phyloP scores from a whole-genome alignment of 2,113 vertebrate genomes.

The Daboia siamensis region DNA sequence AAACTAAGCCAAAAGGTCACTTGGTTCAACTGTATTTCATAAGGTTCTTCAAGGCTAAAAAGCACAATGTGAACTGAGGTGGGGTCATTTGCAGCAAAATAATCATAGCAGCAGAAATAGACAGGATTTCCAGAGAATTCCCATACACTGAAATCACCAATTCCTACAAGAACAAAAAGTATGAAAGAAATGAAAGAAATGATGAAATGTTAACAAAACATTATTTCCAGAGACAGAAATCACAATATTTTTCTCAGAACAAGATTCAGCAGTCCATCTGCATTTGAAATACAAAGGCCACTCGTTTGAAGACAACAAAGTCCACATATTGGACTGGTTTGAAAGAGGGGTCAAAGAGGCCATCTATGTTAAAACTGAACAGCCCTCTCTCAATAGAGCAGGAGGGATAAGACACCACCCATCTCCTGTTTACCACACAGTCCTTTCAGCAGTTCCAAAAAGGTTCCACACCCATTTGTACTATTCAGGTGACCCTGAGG shows the following conservation, averaged over 20 bases:
- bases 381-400: too few species aligned
- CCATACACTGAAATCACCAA: conserved; percentile 96
- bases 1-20: conserved; percentile 96
- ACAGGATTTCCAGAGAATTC: conserved; percentile 97
- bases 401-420: too few species aligned
- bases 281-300: too few species aligned
- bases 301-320: too few species aligned
- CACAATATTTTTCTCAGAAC: neutral
- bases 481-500: too few species aligned
- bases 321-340: too few species aligned
- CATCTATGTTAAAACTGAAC: too few species aligned
- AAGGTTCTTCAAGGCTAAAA: conserved; percentile 94
- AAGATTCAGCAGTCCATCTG: too few species aligned
- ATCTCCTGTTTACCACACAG: too few species aligned
- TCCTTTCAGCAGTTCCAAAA: too few species aligned
- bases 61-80: conserved; percentile 88
- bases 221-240: neutral
- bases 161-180: conserved; percentile 69
- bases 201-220: neutral
- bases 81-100: conserved; percentile 91
- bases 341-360: too few species aligned
- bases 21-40: conserved; percentile 93
- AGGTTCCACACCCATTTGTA: too few species aligned
- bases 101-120: conserved; percentile 94
- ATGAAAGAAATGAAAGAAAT: neutral